A percentile compares a stretch with the other conserved stretches of the same genome.
Evolutionary conservation across 2,797 vertebrate genomes (phyloP).

Genomic region (Anguilla marmorata): DNA sequence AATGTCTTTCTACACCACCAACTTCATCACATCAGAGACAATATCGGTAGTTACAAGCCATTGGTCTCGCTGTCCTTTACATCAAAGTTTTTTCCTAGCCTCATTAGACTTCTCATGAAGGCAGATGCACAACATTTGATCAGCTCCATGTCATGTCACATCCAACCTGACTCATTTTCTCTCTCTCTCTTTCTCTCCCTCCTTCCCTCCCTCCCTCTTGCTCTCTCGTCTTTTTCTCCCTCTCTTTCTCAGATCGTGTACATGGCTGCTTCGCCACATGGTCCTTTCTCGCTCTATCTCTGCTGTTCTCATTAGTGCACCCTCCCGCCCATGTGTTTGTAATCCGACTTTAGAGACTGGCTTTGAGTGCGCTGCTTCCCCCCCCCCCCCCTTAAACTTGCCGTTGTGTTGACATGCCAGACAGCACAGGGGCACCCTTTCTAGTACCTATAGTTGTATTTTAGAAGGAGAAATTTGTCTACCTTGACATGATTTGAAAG

Average conservation of each 20-base stretch:
- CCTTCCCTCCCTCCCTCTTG: neutral
- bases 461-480: neutral
- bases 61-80: neutral
- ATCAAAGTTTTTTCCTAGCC: neutral
- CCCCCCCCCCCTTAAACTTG: neutral
- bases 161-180: neutral
- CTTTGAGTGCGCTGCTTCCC: neutral
- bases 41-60: neutral
- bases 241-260: neutral
- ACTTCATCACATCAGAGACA: neutral
- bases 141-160: neutral
- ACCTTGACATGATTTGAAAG: no score
- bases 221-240: neutral
- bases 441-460: neutral
- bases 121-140: neutral
- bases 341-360: conserved; percentile 25
- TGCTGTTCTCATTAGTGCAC: conserved; percentile 1
- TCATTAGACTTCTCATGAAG: neutral
- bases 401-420: neutral
- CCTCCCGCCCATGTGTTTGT: neutral
- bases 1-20: neutral
- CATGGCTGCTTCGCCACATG: neutral
- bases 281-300: conserved; percentile 15
- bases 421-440: neutral
- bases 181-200: neutral